Percentiles rank a stretch among this genome's conserved stretches.
Evolutionary conservation across 1,140 invertebrate species (phyloP).

Genomic region (Nephotettix cincticeps): DNA sequence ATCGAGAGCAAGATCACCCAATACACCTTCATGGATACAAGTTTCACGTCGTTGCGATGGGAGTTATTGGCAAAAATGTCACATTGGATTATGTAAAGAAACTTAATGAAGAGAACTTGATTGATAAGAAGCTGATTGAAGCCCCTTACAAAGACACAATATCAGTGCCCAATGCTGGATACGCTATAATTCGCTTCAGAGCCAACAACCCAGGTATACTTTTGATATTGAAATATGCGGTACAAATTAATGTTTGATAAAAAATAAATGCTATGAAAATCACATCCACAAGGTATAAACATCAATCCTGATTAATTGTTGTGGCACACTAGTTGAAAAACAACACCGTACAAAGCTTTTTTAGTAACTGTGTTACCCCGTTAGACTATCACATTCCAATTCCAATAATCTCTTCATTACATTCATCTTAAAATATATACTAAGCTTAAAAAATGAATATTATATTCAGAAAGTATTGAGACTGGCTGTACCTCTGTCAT

Average conservation of each 20-base stretch:
- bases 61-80: conserved; percentile 26
- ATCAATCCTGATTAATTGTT: not conserved
- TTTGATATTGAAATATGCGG: not conserved
- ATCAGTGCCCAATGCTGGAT: conserved; percentile 38
- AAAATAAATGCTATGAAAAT: not conserved
- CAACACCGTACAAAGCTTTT: no score
- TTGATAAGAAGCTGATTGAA: conserved; percentile 28
- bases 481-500: not conserved
- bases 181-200: conserved; percentile 35
- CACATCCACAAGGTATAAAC: not conserved
- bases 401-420: not conserved
- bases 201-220: conserved; percentile 40
- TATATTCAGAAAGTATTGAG: no score
- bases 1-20: conserved; percentile 37
- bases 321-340: not conserved
- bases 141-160: conserved; percentile 38
- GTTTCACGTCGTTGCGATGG: conserved; percentile 34
- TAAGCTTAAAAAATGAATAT: not conserved
- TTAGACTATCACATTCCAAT: no score
- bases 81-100: conserved; percentile 30
- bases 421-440: not conserved
- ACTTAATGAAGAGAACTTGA: conserved; percentile 28
- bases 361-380: no score
- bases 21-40: conserved; percentile 36
- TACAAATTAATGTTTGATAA: not conserved